Evolutionary conservation across 2,113 vertebrate species (phyloP).

Genomic region (Cryptotis parvus): DNA sequence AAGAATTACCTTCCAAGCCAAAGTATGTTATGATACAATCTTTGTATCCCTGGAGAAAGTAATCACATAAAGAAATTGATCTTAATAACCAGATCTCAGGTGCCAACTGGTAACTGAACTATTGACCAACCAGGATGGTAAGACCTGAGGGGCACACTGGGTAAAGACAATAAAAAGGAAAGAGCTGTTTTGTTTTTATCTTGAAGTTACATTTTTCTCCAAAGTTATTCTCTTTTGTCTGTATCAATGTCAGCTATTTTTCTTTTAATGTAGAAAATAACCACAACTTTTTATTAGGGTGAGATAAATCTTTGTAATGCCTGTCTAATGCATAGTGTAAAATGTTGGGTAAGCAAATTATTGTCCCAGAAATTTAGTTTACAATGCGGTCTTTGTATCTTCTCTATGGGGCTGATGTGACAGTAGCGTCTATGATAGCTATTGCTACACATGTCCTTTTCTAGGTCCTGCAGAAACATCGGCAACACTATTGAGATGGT

Average conservation of each 20-base stretch:
- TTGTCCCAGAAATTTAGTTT: background rate
- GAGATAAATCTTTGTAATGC: background rate
- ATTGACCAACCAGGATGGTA: background rate
- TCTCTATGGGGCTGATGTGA: background rate
- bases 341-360: background rate
- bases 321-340: background rate
- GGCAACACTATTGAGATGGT: too few relatives aligned
- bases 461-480: rapidly evolving
- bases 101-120: background rate
- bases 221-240: background rate
- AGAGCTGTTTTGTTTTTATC: background rate
- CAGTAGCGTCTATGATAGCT: background rate
- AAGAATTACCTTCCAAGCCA: background rate
- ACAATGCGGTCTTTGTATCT: background rate
- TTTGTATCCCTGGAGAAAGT: background rate
- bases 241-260: background rate
- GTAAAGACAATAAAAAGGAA: background rate
- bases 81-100: background rate
- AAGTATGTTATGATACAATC: background rate
- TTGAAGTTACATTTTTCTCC: background rate
- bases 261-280: slow-evolving; percentile 28
- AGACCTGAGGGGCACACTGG: background rate
- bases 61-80: background rate
- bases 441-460: background rate
- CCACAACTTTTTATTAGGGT: background rate